A percentile compares a stretch with the other conserved stretches of the same genome.
phyloP scores from a whole-genome alignment of 2,888 invertebrate genomes.

The Drosophila stalkeri region DNA sequence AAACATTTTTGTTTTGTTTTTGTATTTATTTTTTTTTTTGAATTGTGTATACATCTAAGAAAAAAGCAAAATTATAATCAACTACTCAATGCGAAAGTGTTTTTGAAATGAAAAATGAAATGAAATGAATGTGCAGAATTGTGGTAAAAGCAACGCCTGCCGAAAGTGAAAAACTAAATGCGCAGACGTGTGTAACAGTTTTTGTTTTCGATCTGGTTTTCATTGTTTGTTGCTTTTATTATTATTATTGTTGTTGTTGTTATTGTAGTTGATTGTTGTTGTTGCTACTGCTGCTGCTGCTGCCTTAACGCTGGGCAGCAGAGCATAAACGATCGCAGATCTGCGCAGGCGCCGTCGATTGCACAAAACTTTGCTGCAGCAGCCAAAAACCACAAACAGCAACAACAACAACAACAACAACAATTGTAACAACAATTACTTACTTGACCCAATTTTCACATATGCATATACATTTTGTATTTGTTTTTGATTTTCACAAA shows the following conservation, averaged over 20 bases:
- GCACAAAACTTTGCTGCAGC: slow-evolving; percentile 63
- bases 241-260: neutral
- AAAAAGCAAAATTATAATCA: slow-evolving; percentile 16
- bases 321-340: slow-evolving; percentile 62
- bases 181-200: slow-evolving; percentile 74
- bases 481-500: slow-evolving; percentile 18
- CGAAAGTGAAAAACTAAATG: slow-evolving; percentile 76
- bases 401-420: slow-evolving; percentile 8
- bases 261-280: no score
- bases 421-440: slow-evolving; percentile 14
- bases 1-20: slow-evolving; percentile 1
- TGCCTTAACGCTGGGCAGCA: slow-evolving; percentile 34
- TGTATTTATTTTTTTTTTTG: slow-evolving; percentile 25
- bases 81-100: slow-evolving; percentile 28
- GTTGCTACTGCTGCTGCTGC: slow-evolving; percentile 26
- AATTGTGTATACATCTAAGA: slow-evolving; percentile 34
- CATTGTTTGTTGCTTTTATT: slow-evolving; percentile 26
- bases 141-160: slow-evolving; percentile 51
- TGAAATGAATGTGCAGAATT: slow-evolving; percentile 22
- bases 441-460: slow-evolving; percentile 52
- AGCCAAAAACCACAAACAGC: slow-evolving; percentile 17
- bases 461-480: slow-evolving; percentile 31
- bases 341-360: slow-evolving; percentile 57
- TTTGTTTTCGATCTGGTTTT: slow-evolving; percentile 63
- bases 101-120: slow-evolving; percentile 26